Evolutionary conservation across 2,888 invertebrate genomes (phyloP), one percentile per base, ranked within the genome.

Genomic region (Molanna angustata): DNA sequence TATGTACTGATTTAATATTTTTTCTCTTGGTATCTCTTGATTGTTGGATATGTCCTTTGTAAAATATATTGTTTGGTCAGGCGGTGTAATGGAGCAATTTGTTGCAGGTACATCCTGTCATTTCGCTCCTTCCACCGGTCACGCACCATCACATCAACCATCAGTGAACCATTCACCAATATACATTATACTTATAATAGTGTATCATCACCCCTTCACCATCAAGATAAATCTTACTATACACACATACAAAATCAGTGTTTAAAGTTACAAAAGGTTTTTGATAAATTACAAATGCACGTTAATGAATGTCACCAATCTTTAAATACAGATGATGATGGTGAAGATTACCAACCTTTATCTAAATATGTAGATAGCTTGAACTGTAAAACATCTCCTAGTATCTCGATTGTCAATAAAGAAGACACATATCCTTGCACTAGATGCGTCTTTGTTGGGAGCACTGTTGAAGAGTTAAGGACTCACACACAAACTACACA

Each of bases 71-170:
- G 9, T 11, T 13, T 40, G 27, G 46, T 46, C 21, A 39, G 50
- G 32, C 52, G 44, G 54, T 52, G 54, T 55, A 58, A 58, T 49
- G 17, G 47, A 42, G 43, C 54, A 52, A 58, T 55, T 58, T 58
- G 54, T 58, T 58, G 46, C 57, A 58, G 57, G 57, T 58, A 27
- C 42, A 37, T 40, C 39, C 45, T 49, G 44, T 52, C 52, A 45
- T 52, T 56, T 33, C 33, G 33, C 33, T 14, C 11, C 11, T n/a
- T 14, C 33, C 33, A 11, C 11, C 4, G 6, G 27, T 7, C 6
- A 27, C 27, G 11, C 6, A 27, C 6, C 6, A 11, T 27, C 27
- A 11, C 11, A 27, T 27, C n/a, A n/a, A n/a, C n/a, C n/a, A n/a
- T n/a, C n/a, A n/a, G n/a, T n/a, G n/a, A n/a, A n/a, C n/a, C n/a